Evolutionary conservation across 2,888 invertebrate genomes (phyloP).

Genomic region (Ichneumoninae sp.): DNA sequence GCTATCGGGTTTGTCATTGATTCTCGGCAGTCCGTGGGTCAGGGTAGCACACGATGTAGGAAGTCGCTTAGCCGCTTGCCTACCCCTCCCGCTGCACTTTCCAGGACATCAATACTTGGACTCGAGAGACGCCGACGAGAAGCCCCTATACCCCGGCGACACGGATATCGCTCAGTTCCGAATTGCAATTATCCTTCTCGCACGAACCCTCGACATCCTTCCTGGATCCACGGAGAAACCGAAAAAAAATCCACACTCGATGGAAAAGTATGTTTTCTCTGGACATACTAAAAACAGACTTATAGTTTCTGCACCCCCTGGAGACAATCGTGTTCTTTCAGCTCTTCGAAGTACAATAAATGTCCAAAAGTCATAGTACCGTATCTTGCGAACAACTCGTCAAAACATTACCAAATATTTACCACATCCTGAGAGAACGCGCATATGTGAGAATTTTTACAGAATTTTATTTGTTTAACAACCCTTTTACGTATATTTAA

Average conservation of each 20-base stretch:
- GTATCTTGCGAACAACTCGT: not conserved
- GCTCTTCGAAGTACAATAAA: not conserved
- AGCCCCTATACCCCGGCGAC: conserved; percentile 1
- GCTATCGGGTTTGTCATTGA: conserved; percentile 79
- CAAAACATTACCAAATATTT: not conserved
- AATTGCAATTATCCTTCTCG: not conserved
- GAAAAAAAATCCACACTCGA: not conserved
- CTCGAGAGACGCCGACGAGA: conserved; percentile 44
- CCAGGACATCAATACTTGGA: conserved; percentile 79
- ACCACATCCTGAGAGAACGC: too few species aligned
- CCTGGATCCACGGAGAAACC: not conserved
- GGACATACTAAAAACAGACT: not conserved
- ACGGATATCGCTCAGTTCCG: not conserved
- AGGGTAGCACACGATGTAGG: conserved; percentile 78
- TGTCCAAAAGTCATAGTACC: too few species aligned
- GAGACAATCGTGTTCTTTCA: too few species aligned
- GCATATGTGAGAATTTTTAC: too few species aligned
- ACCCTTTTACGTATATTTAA: too few species aligned
- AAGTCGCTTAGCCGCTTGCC: conserved; percentile 73
- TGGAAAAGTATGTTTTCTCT: not conserved
- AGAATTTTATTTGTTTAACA: too few species aligned
- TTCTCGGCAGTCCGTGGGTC: conserved; percentile 75
- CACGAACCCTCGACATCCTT: not conserved
- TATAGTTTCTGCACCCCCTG: not conserved
- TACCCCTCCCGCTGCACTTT: conserved; percentile 63